A percentile compares a stretch with the other conserved stretches of the same genome.
Evolutionary conservation across 2,113 vertebrate species (phyloP).

Genomic region (Ceyx margarethae): DNA sequence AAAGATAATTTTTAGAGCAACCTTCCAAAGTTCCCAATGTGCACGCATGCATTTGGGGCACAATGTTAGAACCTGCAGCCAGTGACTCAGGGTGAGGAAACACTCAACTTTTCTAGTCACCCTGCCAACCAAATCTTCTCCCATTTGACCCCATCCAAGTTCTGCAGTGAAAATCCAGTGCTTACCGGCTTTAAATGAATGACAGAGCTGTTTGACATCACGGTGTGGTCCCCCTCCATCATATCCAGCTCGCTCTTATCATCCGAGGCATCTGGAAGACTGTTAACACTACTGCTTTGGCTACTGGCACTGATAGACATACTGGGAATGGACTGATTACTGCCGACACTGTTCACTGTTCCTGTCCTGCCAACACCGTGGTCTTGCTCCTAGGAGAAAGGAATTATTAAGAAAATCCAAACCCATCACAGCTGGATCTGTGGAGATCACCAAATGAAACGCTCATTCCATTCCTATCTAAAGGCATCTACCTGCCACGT

Average conservation of each 20-base stretch:
- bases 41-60: neutral
- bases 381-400: constrained; percentile 86
- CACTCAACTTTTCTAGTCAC: neutral
- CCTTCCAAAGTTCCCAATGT: neutral
- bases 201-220: constrained; percentile 98
- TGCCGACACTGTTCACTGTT: constrained; percentile 98
- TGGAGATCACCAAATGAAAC: neutral
- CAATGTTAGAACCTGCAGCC: neutral
- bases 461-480: neutral
- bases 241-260: constrained; percentile 96
- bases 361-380: constrained; percentile 88
- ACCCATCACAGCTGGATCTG: neutral
- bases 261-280: constrained; percentile 91
- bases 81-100: neutral
- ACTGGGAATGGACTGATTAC: constrained; percentile 98
- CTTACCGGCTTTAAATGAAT: constrained; percentile 94
- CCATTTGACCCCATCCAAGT: neutral
- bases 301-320: constrained; percentile 99
- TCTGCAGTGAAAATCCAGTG: neutral
- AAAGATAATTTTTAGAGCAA: neutral
- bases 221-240: constrained; percentile 95
- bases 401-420: constrained; percentile 12
- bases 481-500: neutral
- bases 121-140: neutral
- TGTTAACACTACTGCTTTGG: constrained; percentile 99